Base-by-base conservation (phyloP, 2,113 vertebrate species). In the Patagioenas fasciata region DNA sequence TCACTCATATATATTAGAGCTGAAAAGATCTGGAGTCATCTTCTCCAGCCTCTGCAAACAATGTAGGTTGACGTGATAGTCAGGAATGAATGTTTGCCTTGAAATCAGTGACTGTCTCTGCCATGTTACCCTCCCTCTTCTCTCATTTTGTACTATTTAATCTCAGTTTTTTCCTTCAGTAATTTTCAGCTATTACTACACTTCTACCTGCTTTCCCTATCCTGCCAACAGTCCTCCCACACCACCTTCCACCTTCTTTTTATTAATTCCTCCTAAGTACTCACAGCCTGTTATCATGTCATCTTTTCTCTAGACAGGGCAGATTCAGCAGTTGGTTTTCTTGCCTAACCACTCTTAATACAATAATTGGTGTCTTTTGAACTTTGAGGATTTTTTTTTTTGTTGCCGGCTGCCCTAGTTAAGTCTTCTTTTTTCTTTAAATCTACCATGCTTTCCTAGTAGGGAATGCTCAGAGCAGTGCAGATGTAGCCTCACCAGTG, bases 231-330 rank as follows among this genome's bases (percentile, higher is more conserved):
- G 4, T 81, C 88, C 81, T 89, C 92, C 94, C 73, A 88, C 91
- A 93, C 61, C 57, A 61, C 42, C 74, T 50, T 89, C 82, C 67
- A 83, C 73, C 25, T 89, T 56, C 44, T 47, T 83, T 67, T 86
- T 94, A 67, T 85, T 95, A 94, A 91, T 95, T 97, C 65, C 36
- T 89, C 72, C 15, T 77, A 89, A 88, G 54, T 66, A 75, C 32
- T 94, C 34, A 11, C 69, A 88, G 48, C 36, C 85, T 93, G 72
- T 82, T 91, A 88, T 88, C 91, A 66, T 93, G 71, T 78, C 85
- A 86, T 88, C 89, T 91, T 90, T 75, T 80, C 69, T 95, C 62
- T 65, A 92, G 72, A 74, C 61, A 85, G 71, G 65, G 48, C 70
- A 92, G 80, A 94, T 90, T 75, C 79, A 78, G 56, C 66, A 70